Evolutionary conservation across 92 coral and sea anemone species (phyloP), one percentile per base, ranked within the genome.

Genomic region (Heliopora coerulea): DNA sequence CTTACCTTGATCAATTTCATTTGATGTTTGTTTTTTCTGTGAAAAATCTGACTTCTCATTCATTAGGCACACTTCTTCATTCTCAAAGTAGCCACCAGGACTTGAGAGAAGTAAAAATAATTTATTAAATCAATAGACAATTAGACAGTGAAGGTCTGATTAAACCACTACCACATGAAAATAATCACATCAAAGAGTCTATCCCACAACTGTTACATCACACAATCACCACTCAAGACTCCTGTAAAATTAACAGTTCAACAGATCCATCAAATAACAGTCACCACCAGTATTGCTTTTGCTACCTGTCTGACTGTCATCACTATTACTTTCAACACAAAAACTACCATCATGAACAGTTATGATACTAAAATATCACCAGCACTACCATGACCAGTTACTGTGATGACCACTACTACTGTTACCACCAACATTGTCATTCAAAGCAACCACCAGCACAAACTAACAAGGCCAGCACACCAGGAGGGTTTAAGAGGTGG

Each of bases 11-110:
- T 93, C 96, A 61, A 85, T 93, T 30, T 86, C 52, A 62, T 90
- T 88, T 42, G 88, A 84, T 12, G 89, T 72, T 30, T 85, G 80
- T 48, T 85, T 87, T 19, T 70, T 44, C 35, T 52, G 77, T 52
- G 34, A 54, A 21, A 70, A 52, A 70, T 70, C 84, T 60, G 83
- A 74, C 76, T 87, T 93, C 83, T 93, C 96, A 56, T 93, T 90
- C 31, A 96, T 87, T 42, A 93, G 75, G 72, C 88, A 91, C 15
- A 93, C 87, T 73, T 93, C 98, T 74, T 93, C 96, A 54, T 87
- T 96, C 56, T 68, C 87, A 54, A 88, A 91, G 61, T 62, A 78
- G 50, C 85, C 79, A 26, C 88, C 81, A 70, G 14, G 70, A 62
- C 80, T 46, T n/a, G 15, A 48, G 44, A 62, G 29, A 37, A 12